These are phyloP conservation scores for Clarias pachynema DNA, from an alignment of 2,797 vertebrate species.

Conservation along the genomic window DNA sequence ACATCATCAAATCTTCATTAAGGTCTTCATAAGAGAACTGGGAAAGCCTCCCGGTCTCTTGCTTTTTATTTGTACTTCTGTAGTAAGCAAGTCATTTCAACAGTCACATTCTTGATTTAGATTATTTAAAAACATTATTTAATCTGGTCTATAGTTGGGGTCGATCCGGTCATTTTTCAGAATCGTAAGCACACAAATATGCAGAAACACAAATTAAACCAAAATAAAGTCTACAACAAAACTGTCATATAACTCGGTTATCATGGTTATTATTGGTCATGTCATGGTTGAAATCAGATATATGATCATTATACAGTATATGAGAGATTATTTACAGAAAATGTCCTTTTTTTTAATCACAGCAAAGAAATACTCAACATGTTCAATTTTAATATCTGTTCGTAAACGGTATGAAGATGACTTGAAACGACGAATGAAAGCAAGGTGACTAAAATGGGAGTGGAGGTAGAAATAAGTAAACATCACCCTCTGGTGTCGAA, in stretches of 20 bases:
- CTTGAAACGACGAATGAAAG: not conserved
- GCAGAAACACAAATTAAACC: not conserved
- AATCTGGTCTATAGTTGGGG: not conserved
- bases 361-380: not conserved
- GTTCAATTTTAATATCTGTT: not conserved
- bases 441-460: no score
- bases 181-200: not conserved
- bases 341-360: not conserved
- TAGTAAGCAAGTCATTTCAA: not conserved
- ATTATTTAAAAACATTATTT: not conserved
- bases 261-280: no score
- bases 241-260: not conserved
- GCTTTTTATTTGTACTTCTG: not conserved
- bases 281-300: not conserved
- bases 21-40: not conserved
- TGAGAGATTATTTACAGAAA: not conserved
- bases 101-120: not conserved
- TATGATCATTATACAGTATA: no score
- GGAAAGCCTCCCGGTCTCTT: not conserved
- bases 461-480: conserved; percentile 41
- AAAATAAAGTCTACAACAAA: not conserved
- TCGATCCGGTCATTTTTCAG: not conserved
- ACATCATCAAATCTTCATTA: not conserved
- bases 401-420: not conserved
- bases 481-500: conserved; percentile 52